Evolutionary conservation across 2,797 vertebrate genomes (phyloP).

Genomic region (Oreochromis mossambicus): DNA sequence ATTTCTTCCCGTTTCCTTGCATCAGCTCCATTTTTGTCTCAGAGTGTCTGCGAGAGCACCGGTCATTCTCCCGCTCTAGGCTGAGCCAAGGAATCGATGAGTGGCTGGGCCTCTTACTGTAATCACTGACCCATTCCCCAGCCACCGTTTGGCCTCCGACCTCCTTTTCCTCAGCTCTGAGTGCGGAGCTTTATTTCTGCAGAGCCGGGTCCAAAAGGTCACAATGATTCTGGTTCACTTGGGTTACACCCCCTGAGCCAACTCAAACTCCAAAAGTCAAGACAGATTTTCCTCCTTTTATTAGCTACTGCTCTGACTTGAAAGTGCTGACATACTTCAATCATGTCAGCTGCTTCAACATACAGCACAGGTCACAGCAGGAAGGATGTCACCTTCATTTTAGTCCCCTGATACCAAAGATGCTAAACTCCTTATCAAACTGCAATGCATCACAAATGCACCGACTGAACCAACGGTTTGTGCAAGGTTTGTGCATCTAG

Average conservation of each 20-base stretch:
- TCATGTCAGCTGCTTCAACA: not conserved
- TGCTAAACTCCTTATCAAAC: not conserved
- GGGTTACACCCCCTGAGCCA: slow-evolving; percentile 47
- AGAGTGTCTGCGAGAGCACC: slow-evolving; percentile 43
- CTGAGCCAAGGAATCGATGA: slow-evolving; percentile 71
- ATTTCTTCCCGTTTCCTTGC: slow-evolving; percentile 60
- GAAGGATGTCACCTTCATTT: not conserved
- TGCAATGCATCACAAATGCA: not conserved
- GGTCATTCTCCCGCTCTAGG: slow-evolving; percentile 22
- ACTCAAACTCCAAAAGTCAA: slow-evolving; percentile 19
- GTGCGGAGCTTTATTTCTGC: slow-evolving; percentile 61
- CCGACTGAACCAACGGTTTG: slow-evolving; percentile 3
- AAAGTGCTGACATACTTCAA: not conserved
- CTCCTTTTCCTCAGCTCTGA: slow-evolving; percentile 47
- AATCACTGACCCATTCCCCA: slow-evolving; percentile 79
- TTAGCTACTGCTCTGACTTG: not conserved
- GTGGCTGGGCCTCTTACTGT: slow-evolving; percentile 70
- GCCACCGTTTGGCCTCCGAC: slow-evolving; percentile 72
- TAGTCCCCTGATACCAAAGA: not conserved
- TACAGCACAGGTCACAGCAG: not conserved
- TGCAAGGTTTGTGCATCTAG: not conserved
- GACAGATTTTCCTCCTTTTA: slow-evolving; percentile 29
- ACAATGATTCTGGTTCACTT: slow-evolving; percentile 68
- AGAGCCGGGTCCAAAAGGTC: slow-evolving; percentile 54
- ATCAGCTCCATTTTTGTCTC: slow-evolving; percentile 69